Evolutionary conservation across 2,797 vertebrate species (phyloP).

Genomic region (Acanthurus leucopareius): DNA sequence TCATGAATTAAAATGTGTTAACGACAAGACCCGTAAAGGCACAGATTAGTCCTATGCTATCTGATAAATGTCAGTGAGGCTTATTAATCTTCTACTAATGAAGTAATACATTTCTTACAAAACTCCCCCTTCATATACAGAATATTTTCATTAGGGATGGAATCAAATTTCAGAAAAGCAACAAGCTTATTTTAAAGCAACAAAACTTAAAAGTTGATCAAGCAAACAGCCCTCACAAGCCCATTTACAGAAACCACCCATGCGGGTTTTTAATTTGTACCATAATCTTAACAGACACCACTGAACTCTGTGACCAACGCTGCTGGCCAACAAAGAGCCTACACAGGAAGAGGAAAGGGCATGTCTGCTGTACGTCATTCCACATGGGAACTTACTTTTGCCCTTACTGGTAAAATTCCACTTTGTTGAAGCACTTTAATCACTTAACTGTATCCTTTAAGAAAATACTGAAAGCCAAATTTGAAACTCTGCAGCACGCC

Average conservation of each 20-base stretch:
- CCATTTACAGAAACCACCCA: neutral
- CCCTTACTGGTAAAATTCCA: slow-evolving; percentile 38
- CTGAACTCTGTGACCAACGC: slow-evolving; percentile 28
- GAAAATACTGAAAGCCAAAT: slow-evolving; percentile 17
- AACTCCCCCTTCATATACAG: neutral
- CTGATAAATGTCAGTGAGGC: neutral
- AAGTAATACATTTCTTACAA: neutral
- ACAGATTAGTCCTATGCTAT: neutral
- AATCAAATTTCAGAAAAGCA: slow-evolving; percentile 3
- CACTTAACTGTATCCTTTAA: slow-evolving; percentile 36
- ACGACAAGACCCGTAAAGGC: neutral
- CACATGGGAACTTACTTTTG: slow-evolving; percentile 42
- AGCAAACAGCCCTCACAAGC: neutral
- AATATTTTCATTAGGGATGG: neutral
- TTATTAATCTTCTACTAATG: neutral
- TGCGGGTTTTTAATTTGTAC: slow-evolving; percentile 9
- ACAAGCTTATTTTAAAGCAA: neutral
- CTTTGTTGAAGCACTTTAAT: slow-evolving; percentile 54
- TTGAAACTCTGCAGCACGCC: slow-evolving; percentile 44
- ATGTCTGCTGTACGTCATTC: slow-evolving; percentile 39
- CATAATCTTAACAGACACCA: slow-evolving; percentile 37
- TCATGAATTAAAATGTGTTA: neutral
- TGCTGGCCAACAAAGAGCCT: slow-evolving; percentile 43
- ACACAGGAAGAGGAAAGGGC: slow-evolving; percentile 54
- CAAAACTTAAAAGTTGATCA: neutral